These are phyloP conservation scores for Syngnathus floridae DNA, from an alignment of 2,113 vertebrate species.

Conservation along the genomic window DNA sequence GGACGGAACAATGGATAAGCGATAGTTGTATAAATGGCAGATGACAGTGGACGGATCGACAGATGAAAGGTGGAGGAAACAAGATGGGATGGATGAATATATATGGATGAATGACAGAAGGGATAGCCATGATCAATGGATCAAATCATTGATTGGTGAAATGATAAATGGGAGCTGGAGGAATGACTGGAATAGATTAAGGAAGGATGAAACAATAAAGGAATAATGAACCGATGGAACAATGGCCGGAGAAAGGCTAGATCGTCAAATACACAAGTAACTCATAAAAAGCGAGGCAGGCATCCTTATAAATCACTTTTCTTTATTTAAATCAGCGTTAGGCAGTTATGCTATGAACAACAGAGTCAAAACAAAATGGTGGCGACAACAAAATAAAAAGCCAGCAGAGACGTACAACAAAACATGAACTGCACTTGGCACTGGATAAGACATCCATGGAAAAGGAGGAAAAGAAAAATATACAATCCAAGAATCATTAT, in stretches of 20 bases:
- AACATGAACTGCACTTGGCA: slow-evolving; percentile 78
- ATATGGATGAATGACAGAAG: neutral
- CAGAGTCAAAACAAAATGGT: slow-evolving; percentile 46
- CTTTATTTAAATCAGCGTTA: slow-evolving; percentile 82
- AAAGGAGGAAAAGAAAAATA: slow-evolving; percentile 57
- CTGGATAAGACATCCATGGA: slow-evolving; percentile 68
- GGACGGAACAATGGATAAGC: no score
- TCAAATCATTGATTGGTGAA: no score
- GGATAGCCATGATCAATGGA: neutral
- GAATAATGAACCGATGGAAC: no score
- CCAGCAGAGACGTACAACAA: slow-evolving; percentile 35
- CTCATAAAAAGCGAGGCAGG: slow-evolving; percentile 22
- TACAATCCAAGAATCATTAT: slow-evolving; percentile 50
- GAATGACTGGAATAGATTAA: no score
- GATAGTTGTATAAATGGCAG: neutral
- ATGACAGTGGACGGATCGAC: no score
- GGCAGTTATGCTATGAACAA: slow-evolving; percentile 73
- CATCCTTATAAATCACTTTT: slow-evolving; percentile 77
- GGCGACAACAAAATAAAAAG: slow-evolving; percentile 46
- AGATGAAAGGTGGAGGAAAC: no score
- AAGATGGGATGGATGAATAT: neutral
- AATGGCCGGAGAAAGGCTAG: neutral
- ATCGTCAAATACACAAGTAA: neutral
- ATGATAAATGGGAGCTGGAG: no score
- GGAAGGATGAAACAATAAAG: neutral